Evolutionary conservation across 2,797 vertebrate genomes (phyloP), one percentile per base, ranked within the genome.

Genomic region (Natrix natrix): DNA sequence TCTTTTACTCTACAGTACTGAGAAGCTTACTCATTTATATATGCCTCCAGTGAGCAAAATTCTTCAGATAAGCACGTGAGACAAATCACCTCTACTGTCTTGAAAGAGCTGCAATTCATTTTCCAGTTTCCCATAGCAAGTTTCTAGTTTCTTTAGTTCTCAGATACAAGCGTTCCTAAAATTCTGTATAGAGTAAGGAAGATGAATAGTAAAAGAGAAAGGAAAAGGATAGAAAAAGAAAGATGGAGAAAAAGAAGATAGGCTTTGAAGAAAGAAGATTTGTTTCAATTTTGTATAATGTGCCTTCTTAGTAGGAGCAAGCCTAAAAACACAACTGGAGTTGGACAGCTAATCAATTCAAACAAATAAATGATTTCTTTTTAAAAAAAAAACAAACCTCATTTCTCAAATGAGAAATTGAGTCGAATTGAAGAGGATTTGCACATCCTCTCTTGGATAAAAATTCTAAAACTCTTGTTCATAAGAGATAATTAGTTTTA

Each of bases 61-160:
- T 52, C 14, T 88, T 88, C 78, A 90, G 28, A 88, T 59, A 61
- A 93, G 20, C 55, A 88, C 86, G 28, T 54, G 55, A 93, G 90
- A 78, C 89, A 87, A 93, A 91, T 93, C 90, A 93, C 28, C 61
- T n/a, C 16, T 52, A n/a, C 55, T 74, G 6, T 60, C 52, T 69
- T 66, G n/a, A 59, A 91, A 91, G 43, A 89, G 28, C 61, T 54
- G 86, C 55, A 91, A 90, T 91, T 91, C 89, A 93, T 93, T 91
- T 55, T 87, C 86, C 28, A 32, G 13, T 37, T 88, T 86, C 22
- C 24, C 37, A 32, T 74, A 59, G 86, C 26, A 87, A 74, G 54
- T 74, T 66, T 74, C 10, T 87, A 17, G 54, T 87, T 93, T 87
- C 26, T 83, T 78, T 55, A 4, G 43, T 55, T 63, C 43, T 60